A percentile compares a stretch with the other conserved stretches of the same genome.
These are phyloP conservation scores for Ennomos quercinarius DNA, from an alignment of 2,888 invertebrate genomes.

Conservation along the genomic window DNA sequence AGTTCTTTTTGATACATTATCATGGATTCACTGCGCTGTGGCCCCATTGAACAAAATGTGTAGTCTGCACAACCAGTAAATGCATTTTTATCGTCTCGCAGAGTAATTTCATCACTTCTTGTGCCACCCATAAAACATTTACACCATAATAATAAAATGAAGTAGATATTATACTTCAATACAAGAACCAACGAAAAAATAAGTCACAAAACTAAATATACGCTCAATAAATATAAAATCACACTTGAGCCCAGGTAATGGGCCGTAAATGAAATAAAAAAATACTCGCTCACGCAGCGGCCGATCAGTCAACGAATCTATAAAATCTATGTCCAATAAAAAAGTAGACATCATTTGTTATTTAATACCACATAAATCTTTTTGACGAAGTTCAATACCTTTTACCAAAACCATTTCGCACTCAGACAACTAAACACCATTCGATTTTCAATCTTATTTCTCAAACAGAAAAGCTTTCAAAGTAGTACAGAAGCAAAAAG, in stretches of 20 bases:
- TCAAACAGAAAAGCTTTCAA: not conserved
- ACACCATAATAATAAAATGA: no score
- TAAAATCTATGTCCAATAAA: slow-evolving; percentile 45
- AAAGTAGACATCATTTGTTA: slow-evolving; percentile 59
- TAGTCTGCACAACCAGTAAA: no score
- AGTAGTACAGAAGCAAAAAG: slow-evolving; percentile 1
- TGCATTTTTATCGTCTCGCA: no score
- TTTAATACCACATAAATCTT: slow-evolving; percentile 59
- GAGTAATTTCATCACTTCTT: no score
- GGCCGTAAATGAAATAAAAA: slow-evolving; percentile 38
- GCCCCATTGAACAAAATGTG: no score
- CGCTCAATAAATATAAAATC: slow-evolving; percentile 39
- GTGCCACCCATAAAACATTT: no score
- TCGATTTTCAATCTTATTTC: slow-evolving; percentile 28
- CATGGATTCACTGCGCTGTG: no score
- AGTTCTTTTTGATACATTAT: no score
- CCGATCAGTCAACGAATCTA: slow-evolving; percentile 44
- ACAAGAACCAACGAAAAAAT: slow-evolving; percentile 10
- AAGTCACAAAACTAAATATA: slow-evolving; percentile 31
- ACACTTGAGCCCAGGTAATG: slow-evolving; percentile 39
- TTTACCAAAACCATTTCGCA: slow-evolving; percentile 15
- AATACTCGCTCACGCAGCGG: slow-evolving; percentile 27
- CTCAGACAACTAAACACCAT: not conserved
- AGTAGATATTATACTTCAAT: not conserved
- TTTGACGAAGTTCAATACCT: slow-evolving; percentile 53